phyloP scores from a whole-genome alignment of 1,140 invertebrate species.

The Daktulosphaira vitifoliae region DNA sequence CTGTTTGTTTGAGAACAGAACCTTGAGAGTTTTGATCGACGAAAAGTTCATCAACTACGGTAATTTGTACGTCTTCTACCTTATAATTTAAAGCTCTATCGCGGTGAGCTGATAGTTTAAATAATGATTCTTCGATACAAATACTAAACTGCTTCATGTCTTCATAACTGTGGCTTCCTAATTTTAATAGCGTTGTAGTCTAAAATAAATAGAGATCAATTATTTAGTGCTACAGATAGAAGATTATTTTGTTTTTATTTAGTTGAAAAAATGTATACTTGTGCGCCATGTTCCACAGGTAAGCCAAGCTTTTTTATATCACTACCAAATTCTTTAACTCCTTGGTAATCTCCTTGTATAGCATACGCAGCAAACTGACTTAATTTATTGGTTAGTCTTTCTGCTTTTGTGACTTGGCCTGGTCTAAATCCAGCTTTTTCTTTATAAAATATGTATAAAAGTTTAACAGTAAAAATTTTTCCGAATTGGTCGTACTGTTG shows the following conservation, averaged over 20 bases:
- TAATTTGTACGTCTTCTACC: slow-evolving; percentile 95
- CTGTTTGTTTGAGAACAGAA: slow-evolving; percentile 81
- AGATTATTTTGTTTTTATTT: neutral
- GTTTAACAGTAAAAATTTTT: slow-evolving; percentile 97
- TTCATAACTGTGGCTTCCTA: slow-evolving; percentile 81
- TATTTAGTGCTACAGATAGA: no score
- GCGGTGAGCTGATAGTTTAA: slow-evolving; percentile 69
- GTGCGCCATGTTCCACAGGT: slow-evolving; percentile 94
- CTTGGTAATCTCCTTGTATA: slow-evolving; percentile 87
- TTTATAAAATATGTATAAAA: slow-evolving; percentile 98
- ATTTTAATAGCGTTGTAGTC: slow-evolving; percentile 91
- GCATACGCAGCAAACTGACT: slow-evolving; percentile 90
- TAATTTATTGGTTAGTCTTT: slow-evolving; percentile 78
- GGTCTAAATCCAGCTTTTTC: slow-evolving; percentile 92
- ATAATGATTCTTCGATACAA: slow-evolving; percentile 82
- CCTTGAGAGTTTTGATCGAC: slow-evolving; percentile 85
- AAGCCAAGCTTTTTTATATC: slow-evolving; percentile 86
- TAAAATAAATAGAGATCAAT: slow-evolving; percentile 40
- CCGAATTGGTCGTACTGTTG: slow-evolving; percentile 98
- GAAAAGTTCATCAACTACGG: slow-evolving; percentile 91
- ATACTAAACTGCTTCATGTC: slow-evolving; percentile 85
- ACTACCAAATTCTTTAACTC: slow-evolving; percentile 84
- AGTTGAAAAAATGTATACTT: slow-evolving; percentile 46
- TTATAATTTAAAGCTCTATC: slow-evolving; percentile 89
- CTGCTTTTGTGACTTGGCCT: slow-evolving; percentile 90